Percentiles rank a stretch among this genome's conserved stretches.
Conservation (phyloP, 2,113 vertebrate species). For the Rhinoderma darwinii region DNA sequence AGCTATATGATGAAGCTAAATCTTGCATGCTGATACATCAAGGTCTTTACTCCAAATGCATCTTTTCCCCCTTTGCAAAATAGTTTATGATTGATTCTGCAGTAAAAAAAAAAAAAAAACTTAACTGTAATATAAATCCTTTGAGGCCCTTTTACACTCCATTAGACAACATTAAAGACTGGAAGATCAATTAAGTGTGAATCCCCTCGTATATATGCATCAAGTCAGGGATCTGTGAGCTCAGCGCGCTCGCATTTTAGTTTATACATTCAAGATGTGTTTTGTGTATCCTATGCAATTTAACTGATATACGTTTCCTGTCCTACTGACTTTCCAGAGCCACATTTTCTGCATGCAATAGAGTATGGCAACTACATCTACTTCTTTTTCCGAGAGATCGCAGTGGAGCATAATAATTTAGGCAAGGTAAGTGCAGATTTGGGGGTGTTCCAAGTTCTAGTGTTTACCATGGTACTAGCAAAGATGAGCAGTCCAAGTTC, state of each 20-base stretch:
- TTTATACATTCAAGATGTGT: background rate
- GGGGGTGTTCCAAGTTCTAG: background rate
- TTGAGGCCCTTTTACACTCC: conserved; percentile 62
- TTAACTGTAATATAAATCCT: conserved; percentile 64
- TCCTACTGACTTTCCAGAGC: conserved; percentile 80
- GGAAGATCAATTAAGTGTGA: conserved; percentile 60
- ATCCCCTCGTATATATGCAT: conserved; percentile 45
- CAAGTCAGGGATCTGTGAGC: background rate
- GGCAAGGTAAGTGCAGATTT: conserved; percentile 84
- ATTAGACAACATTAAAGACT: conserved; percentile 65
- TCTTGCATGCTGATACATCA: conserved; percentile 46
- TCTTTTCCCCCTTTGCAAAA: conserved; percentile 62
- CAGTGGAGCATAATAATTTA: conserved; percentile 95
- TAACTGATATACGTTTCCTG: conserved; percentile 37
- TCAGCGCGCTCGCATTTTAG: background rate
- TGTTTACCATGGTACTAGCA: background rate
- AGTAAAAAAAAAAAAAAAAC: conserved; percentile 63
- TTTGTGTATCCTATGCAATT: conserved; percentile 10
- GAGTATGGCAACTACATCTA: conserved; percentile 97
- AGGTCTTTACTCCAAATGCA: conserved; percentile 57
- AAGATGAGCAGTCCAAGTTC: conserved; percentile 16
- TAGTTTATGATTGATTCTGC: conserved; percentile 64
- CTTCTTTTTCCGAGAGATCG: conserved; percentile 98
- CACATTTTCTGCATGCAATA: conserved; percentile 96
- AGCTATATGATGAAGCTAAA: conserved; percentile 22